These are phyloP conservation scores for Ranitomeya imitator DNA, from an alignment of 2,113 vertebrate species.

Conservation along the genomic window DNA sequence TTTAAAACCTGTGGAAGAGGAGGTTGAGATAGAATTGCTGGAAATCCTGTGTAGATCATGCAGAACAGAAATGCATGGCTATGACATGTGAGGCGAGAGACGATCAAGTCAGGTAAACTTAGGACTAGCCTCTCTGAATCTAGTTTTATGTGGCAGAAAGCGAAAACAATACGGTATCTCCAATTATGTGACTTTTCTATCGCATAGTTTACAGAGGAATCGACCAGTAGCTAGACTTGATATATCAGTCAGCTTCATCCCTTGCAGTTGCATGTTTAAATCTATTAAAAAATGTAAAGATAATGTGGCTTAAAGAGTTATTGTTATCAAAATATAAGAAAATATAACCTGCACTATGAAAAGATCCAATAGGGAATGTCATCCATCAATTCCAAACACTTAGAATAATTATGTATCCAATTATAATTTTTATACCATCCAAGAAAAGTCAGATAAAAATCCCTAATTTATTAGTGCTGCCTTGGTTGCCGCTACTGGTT, in stretches of 20 bases:
- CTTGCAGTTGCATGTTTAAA: neutral
- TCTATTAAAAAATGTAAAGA: neutral
- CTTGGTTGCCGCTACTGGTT: neutral
- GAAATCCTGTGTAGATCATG: neutral
- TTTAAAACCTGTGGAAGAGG: too few species aligned
- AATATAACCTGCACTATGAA: neutral
- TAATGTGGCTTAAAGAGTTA: neutral
- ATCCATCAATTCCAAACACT: neutral
- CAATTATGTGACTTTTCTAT: neutral
- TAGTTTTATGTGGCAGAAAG: neutral
- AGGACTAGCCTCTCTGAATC: neutral
- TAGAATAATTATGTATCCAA: neutral
- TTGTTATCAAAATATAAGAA: neutral
- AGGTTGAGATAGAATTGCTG: neutral
- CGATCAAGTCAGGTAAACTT: conserved; percentile 19
- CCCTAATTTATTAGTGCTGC: neutral
- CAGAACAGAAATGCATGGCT: neutral
- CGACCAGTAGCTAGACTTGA: neutral
- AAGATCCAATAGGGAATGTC: too few species aligned
- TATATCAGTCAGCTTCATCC: neutral
- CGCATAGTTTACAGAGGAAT: neutral
- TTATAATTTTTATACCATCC: too few species aligned
- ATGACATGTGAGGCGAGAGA: neutral
- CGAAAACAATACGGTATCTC: neutral
- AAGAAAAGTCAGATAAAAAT: too few species aligned